Evolutionary conservation across 2,888 invertebrate species (phyloP), one percentile per base, ranked within the genome.

Genomic region (Meghimatium bilineatum): DNA sequence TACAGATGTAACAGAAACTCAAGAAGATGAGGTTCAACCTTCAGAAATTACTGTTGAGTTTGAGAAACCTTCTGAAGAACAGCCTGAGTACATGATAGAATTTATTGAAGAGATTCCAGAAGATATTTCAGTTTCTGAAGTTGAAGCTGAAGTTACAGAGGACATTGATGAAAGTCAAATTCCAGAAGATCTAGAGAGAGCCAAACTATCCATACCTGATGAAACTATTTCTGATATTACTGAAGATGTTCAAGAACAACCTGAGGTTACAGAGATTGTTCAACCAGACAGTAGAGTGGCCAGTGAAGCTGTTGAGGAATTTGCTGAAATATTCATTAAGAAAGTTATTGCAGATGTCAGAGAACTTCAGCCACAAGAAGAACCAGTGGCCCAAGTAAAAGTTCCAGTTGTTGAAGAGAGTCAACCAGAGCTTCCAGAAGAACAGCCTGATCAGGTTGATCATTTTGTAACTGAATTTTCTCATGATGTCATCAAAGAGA

Each of bases 21-120:
- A 71, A 49, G 77, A 85, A 71, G 85, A 85, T 80, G 83, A 85
- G 69, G 79, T 78, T 20, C 77, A 84, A 32, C 82, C 85, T 23
- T 84, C 86, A 34, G 84, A 85, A 69, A 79, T 86, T 23, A 81
- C 76, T 38, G 76, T 84, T 20, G 86, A 84, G 56, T 44, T 84
- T 66, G 86, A 85, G 82, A 82, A 85, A 38, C 83, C 87, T 34
- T 82, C 85, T 52, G 71, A 84, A 52, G 88, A 89, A 29, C 82
- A 86, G 8, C 87, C 87, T 52, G 36, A 88, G 74, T 89, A 83
- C 81, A 84, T 89, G 75, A 87, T 87, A 44, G 86, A 87, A 17
- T 44, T 84, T 60, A 66, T 80, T 12, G 79, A 85, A 74, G 89
- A 88, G 74, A 79, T 77, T 10, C 26, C 75, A 52, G 85, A 87